Evolutionary conservation across 2,888 invertebrate genomes (phyloP).

Genomic region (Villa cingulata): DNA sequence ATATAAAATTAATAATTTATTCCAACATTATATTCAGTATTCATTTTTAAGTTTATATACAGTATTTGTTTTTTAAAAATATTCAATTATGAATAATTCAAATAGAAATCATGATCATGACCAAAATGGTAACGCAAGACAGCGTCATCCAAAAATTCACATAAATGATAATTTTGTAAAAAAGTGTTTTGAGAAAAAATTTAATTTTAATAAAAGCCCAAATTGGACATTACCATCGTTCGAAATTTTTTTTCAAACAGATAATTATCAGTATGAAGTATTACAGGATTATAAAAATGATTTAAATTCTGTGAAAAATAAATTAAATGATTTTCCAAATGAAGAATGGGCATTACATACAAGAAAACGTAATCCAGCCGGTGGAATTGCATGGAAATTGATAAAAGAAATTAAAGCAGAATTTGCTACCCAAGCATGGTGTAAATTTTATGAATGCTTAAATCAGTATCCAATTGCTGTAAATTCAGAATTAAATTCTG

Average conservation of each 20-base stretch:
- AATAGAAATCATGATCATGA: too few relatives aligned
- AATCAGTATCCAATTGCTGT: slow-evolving; percentile 46
- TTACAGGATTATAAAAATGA: slow-evolving; percentile 47
- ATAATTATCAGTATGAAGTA: slow-evolving; percentile 34
- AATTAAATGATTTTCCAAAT: slow-evolving; percentile 62
- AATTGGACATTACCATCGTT: slow-evolving; percentile 23
- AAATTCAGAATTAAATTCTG: slow-evolving; percentile 42
- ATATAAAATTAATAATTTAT: too few relatives aligned
- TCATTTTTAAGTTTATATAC: too few relatives aligned
- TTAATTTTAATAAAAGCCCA: slow-evolving; percentile 16
- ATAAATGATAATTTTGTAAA: too few relatives aligned
- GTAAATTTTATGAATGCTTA: slow-evolving; percentile 79
- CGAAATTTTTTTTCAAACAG: slow-evolving; percentile 24
- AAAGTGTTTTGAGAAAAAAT: slow-evolving; percentile 29
- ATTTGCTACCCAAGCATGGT: slow-evolving; percentile 83
- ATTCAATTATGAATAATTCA: too few relatives aligned
- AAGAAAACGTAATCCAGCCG: slow-evolving; percentile 53
- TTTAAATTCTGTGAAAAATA: slow-evolving; percentile 64
- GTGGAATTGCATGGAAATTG: slow-evolving; percentile 41
- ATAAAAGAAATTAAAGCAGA: slow-evolving; percentile 52
- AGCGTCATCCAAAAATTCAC: too few relatives aligned
- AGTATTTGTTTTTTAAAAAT: too few relatives aligned
- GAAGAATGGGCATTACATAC: slow-evolving; percentile 79
- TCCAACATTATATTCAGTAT: too few relatives aligned
- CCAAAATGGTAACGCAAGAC: too few relatives aligned